A percentile compares a stretch with the other conserved stretches of the same genome.
Conservation (phyloP, 92 coral and sea anemone species). For the Blastomussa wellsi region DNA sequence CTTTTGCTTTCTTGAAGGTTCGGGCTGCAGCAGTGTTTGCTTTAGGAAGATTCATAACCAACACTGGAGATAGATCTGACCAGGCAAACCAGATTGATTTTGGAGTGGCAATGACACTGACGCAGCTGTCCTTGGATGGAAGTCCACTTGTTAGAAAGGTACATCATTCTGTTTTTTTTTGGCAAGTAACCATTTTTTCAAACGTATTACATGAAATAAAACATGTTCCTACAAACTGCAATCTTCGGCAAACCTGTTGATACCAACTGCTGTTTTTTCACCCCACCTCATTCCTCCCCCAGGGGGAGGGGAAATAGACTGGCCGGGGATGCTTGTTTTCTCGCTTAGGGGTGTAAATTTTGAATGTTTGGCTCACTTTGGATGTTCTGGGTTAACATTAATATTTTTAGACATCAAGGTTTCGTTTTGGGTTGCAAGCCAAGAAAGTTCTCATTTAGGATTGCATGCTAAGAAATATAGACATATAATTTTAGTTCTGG, state of each 20-base stretch:
- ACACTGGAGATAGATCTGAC: slow-evolving; percentile 94
- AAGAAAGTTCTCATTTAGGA: no score
- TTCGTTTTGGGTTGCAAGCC: background rate
- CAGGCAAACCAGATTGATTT: slow-evolving; percentile 99
- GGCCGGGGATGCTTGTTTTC: no score
- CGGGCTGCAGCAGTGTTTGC: slow-evolving; percentile 99
- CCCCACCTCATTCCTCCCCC: no score
- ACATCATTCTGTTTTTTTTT: background rate
- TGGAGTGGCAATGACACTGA: slow-evolving; percentile 90
- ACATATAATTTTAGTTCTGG: no score
- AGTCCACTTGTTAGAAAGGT: slow-evolving; percentile 97
- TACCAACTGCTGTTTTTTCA: no score
- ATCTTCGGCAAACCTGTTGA: no score
- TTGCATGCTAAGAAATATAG: no score
- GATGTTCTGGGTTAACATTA: no score
- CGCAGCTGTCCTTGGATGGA: slow-evolving; percentile 86
- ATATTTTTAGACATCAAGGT: no score
- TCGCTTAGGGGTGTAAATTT: no score
- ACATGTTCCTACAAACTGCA: background rate
- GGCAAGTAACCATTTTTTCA: background rate
- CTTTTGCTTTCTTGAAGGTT: slow-evolving; percentile 58
- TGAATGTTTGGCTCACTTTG: no score
- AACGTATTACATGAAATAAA: background rate
- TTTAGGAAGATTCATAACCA: slow-evolving; percentile 87
- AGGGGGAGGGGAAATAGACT: no score